Base-by-base conservation (phyloP, 2,888 invertebrate genomes). In the Cantharis lateralis region DNA sequence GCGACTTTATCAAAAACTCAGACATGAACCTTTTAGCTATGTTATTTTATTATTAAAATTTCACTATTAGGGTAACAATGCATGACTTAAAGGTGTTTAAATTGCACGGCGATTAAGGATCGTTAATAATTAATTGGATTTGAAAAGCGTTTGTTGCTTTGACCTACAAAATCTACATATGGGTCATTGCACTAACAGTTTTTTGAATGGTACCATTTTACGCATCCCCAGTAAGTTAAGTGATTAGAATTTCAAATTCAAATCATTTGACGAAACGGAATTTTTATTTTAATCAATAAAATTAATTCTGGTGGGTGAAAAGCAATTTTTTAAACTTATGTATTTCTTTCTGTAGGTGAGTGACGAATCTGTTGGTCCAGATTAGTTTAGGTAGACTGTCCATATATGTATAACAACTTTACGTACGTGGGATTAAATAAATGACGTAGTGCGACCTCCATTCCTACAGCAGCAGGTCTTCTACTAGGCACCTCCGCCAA, bases 361-460 rank as follows among this genome's bases (percentile, higher is more conserved):
- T 75, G 75, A 71, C 75, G 64, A 71, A 75, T 71, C 26, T 71
- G 16, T 62, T 75, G 66, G 70, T 70, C 66, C 75, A 75, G 70
- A 75, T 75, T 62, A 66, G 70, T 68, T 74, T 28, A 71, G 66
- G 15, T 48, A 74, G 74, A 77, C 77, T 74, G 71, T 69, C 86
- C 86, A 84, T 86, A 86, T 85, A 86, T 83, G 87, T 85, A 84
- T 81, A 86, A 84, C 84, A 86, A 84, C 83, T 85, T 85, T 82
- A 77, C 78, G 80, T 70, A 84, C 83, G 86, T 85, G 85, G 85
- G 85, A 82, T 71, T 76, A 84, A 82, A 80, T 76, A 78, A 74
- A 79, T 80, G 80, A 79, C 74, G 82, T 85, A 84, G 84, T 83
- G 83, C 82, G 81, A 79, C 80, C 72, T 77, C 77, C 78, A 74